Base-by-base conservation (phyloP, 2,797 vertebrate genomes). In the Choloepus didactylus region DNA sequence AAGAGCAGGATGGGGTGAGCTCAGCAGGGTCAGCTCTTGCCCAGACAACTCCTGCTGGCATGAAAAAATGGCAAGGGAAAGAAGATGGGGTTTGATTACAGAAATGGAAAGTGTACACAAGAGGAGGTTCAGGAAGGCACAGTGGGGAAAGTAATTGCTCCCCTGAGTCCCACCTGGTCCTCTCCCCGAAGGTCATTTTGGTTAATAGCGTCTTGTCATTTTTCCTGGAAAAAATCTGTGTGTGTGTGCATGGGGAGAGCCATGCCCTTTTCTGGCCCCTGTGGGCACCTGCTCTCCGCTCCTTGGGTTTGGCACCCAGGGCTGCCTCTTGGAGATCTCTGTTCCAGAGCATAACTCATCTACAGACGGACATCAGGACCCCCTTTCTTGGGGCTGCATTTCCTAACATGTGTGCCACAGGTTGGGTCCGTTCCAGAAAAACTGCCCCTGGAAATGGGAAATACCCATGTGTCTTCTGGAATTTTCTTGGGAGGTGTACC, bases 221-320 rank as follows among this genome's bases (percentile, higher is more conserved):
- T 54, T 46, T 88, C 88, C 79, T 81, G 56, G 46, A 31, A 62
- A 14, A 79, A 44, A 82, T 67, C 6, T 21, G 3, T 23, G 79
- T 86, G 38, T 41, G 41, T 29, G 69, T 89, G 62, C 51, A 0
- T 11, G 0, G 75, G 56, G 64, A 31, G 0, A 51, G 18, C 31
- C 12, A 8, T 8, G 31, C 54, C 38, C 49, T 21, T 23, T 44
- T 29, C 31, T 27, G 72, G n/a, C 46, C 19, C 51, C 9, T 76
- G 23, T 0, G 3, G 49, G 5, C 16, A 0, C 6, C 14, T 1
- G 7, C 29, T 23, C 38, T 0, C 31, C 4, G 0, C 0, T 59
- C 31, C 31, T 38, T 31, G 66, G 21, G 38, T 44, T n/a, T 16
- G 82, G 56, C 67, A 41, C 54, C 60, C 16, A 19, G 16, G 31